A percentile compares a stretch with the other conserved stretches of the same genome.
Evolutionary conservation across 2,888 invertebrate species (phyloP).

Genomic region (Lasioglossum zephyrum): DNA sequence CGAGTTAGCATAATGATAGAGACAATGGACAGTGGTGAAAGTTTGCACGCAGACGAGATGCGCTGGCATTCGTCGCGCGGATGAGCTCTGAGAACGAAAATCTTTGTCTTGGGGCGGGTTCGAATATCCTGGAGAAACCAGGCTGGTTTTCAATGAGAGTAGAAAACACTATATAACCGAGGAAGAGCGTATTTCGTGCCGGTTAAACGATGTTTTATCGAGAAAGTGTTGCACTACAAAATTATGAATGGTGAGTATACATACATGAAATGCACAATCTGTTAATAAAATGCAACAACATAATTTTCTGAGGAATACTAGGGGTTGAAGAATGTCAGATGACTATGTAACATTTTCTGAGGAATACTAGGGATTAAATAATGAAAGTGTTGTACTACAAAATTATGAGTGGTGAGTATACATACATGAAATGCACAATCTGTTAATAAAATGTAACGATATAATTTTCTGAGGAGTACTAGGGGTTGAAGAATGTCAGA

Average conservation of each 20-base stretch:
- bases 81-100: slow-evolving; percentile 50
- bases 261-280: no score
- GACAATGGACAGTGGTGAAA: slow-evolving; percentile 75
- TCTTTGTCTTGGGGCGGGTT: slow-evolving; percentile 15
- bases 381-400: neutral
- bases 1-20: slow-evolving; percentile 67
- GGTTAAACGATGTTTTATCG: neutral
- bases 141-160: neutral
- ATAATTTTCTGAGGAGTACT: no score
- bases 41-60: slow-evolving; percentile 64
- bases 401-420: neutral
- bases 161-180: no score
- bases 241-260: neutral
- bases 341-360: no score
- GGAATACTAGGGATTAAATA: no score
- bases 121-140: neutral
- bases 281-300: no score
- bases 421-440: no score
- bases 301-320: no score
- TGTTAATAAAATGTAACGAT: no score
- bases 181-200: neutral
- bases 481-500: no score
- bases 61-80: slow-evolving; percentile 48
- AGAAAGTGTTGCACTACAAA: neutral
- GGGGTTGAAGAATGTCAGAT: no score